Base-by-base conservation (phyloP, 1,140 invertebrate genomes). In the Heterodera carotae region DNA sequence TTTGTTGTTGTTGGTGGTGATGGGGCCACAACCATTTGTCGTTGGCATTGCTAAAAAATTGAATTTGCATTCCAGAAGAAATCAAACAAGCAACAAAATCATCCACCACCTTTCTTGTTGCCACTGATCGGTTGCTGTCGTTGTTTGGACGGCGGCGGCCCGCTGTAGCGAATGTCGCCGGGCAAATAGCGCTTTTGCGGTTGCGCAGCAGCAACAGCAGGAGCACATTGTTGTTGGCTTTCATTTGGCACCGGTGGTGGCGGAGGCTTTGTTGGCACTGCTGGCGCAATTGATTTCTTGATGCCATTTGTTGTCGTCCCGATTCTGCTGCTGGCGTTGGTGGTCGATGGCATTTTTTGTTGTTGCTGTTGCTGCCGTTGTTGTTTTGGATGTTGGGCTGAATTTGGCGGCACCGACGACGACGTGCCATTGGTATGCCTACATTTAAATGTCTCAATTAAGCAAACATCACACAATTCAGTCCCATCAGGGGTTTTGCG, bases 151-250 rank as follows among this genome's bases (percentile, higher is more conserved):
- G 43, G n/a, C 4, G 69, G 33, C 43, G 64, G 33, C n/a, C 43
- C 69, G 29, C 83, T 83, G 78, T 83, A 83, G n/a, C 81, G 82
- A 29, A 82, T 70, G 60, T 82, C 81, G 29, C 81, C 81, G 15
- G 81, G 81, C 34, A 82, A 73, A 69, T 84, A 84, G 18, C 79
- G 43, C 67, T 67, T 84, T 53, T 84, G 62, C 5, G 71, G 25
- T 22, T 75, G 43, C n/a, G n/a, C n/a, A n/a, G n/a, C n/a, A n/a
- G n/a, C n/a, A n/a, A n/a, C n/a, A n/a, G n/a, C n/a, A n/a, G n/a
- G n/a, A n/a, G n/a, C n/a, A n/a, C n/a, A n/a, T 56, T 33, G 29
- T 22, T 53, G 48, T 29, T 8, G 34, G 25, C n/a, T n/a, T n/a
- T n/a, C n/a, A n/a, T n/a, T n/a, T n/a, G 1, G 15, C 18, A 56